These are phyloP conservation scores for Enteromius thamalakanensis DNA, from an alignment of 2,797 vertebrate genomes.

Conservation along the genomic window DNA sequence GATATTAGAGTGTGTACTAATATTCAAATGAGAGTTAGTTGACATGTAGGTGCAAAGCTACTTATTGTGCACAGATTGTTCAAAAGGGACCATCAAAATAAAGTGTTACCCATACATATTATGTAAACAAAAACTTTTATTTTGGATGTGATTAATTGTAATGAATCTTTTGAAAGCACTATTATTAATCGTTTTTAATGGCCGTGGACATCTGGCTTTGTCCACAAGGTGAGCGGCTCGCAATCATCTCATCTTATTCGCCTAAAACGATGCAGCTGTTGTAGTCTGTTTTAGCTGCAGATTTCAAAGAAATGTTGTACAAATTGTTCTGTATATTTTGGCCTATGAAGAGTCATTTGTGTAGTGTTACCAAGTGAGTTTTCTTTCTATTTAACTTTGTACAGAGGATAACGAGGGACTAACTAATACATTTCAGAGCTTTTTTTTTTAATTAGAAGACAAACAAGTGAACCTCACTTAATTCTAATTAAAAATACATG, in stretches of 20 bases:
- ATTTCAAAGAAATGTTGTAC: neutral
- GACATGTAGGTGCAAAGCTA: too few relatives aligned
- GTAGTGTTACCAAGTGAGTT: neutral
- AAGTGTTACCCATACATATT: too few relatives aligned
- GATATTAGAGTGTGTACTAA: too few relatives aligned
- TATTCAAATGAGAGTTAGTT: too few relatives aligned
- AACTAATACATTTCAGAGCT: slow-evolving; percentile 1
- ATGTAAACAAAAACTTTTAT: too few relatives aligned
- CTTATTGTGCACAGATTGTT: too few relatives aligned
- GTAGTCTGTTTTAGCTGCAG: neutral
- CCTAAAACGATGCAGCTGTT: neutral
- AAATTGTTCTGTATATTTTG: slow-evolving; percentile 37
- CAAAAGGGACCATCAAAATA: too few relatives aligned
- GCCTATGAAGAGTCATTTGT: neutral
- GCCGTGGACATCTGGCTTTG: neutral
- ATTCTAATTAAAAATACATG: neutral
- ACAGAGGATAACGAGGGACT: slow-evolving; percentile 27
- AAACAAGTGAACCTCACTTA: neutral
- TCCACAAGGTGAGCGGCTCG: neutral
- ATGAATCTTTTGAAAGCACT: too few relatives aligned
- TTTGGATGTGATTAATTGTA: too few relatives aligned
- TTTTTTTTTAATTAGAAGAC: neutral
- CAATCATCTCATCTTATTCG: neutral
- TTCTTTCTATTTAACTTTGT: slow-evolving; percentile 31
- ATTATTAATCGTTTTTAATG: neutral